Conservation (phyloP, 2,888 invertebrate genomes). For the Zygaena filipendulae region DNA sequence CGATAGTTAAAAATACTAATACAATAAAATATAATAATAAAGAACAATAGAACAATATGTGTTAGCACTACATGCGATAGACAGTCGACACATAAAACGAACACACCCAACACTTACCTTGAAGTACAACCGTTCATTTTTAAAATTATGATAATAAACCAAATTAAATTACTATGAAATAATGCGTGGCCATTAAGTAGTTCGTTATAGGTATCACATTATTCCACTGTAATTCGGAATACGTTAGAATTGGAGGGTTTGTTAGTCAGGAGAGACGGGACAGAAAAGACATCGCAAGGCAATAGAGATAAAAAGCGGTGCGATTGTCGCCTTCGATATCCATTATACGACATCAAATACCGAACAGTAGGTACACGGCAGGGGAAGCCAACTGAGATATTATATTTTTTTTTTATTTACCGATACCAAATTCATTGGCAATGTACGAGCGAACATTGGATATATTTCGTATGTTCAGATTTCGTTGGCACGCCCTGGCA, state of each 20-base stretch:
- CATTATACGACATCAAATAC: slow-evolving; percentile 33
- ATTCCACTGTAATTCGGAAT: too few relatives aligned
- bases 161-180: too few relatives aligned
- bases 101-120: slow-evolving; percentile 61
- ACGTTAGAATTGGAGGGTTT: slow-evolving; percentile 37
- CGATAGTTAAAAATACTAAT: slow-evolving; percentile 33
- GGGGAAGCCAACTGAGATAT: too few relatives aligned
- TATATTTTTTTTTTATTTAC: too few relatives aligned
- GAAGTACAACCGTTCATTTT: too few relatives aligned
- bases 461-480: background rate
- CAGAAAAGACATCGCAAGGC: slow-evolving; percentile 58
- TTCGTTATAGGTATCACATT: too few relatives aligned
- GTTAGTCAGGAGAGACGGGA: slow-evolving; percentile 47
- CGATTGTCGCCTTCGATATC: slow-evolving; percentile 59
- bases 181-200: too few relatives aligned
- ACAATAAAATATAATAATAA: slow-evolving; percentile 34
- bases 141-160: too few relatives aligned
- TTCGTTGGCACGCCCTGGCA: slow-evolving; percentile 11
- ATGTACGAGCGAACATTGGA: too few relatives aligned
- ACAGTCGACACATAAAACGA: slow-evolving; percentile 44
- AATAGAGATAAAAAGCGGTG: slow-evolving; percentile 57
- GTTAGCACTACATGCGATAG: slow-evolving; percentile 41
- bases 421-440: too few relatives aligned
- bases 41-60: slow-evolving; percentile 29
- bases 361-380: too few relatives aligned